These are phyloP conservation scores for Bos javanicus DNA, from an alignment of 2,113 vertebrate genomes.

Conservation along the genomic window DNA sequence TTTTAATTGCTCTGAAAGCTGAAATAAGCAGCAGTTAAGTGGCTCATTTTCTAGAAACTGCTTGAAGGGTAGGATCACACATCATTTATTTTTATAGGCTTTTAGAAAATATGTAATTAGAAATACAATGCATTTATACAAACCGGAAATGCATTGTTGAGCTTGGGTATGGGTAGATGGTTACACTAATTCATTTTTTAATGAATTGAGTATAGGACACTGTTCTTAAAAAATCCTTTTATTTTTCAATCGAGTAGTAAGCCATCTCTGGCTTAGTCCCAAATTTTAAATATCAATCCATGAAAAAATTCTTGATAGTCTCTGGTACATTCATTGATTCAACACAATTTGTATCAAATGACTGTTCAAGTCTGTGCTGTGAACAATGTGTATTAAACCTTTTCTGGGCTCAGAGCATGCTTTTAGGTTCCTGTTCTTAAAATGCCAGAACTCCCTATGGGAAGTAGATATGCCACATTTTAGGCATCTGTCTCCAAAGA, in stretches of 20 bases:
- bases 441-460: neutral
- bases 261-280: neutral
- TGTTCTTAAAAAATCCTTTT: neutral
- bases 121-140: slow-evolving; percentile 29
- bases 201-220: neutral
- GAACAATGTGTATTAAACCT: neutral
- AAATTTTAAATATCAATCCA: slow-evolving; percentile 17
- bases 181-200: slow-evolving; percentile 38
- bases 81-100: slow-evolving; percentile 43
- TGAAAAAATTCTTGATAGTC: neutral
- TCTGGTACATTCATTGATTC: neutral
- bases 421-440: neutral
- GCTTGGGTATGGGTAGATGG: neutral
- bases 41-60: slow-evolving; percentile 3
- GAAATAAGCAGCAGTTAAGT: neutral
- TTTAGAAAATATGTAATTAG: slow-evolving; percentile 25
- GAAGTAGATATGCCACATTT: neutral
- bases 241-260: neutral
- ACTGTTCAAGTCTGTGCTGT: neutral
- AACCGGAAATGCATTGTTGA: slow-evolving; percentile 15
- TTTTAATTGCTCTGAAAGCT: neutral
- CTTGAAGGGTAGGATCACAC: neutral
- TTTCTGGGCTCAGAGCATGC: neutral
- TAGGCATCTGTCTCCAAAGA: neutral
- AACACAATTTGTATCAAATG: neutral